A percentile compares a stretch with the other conserved stretches of the same genome.
phyloP scores from a whole-genome alignment of 1,140 invertebrate species.

The Ceratitis capitata region DNA sequence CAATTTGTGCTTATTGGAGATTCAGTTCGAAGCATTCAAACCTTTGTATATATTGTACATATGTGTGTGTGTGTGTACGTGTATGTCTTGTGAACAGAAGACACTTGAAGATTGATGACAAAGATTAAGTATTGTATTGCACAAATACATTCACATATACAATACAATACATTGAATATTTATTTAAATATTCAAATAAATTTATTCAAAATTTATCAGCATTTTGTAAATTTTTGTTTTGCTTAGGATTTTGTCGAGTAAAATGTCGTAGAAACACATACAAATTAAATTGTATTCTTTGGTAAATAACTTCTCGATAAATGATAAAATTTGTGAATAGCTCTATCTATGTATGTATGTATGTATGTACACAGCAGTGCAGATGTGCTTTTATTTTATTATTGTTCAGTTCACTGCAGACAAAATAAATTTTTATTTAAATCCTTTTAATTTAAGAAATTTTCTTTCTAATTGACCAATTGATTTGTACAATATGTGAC shows the following conservation, averaged over 20 bases:
- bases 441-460: neutral
- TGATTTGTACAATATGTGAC: too few species aligned
- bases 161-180: neutral
- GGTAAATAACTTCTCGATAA: neutral
- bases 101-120: constrained; percentile 20
- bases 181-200: neutral
- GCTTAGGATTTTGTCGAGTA: neutral
- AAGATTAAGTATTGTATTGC: neutral
- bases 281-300: neutral
- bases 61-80: neutral
- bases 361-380: neutral
- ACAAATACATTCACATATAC: too few species aligned
- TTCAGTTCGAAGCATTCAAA: neutral
- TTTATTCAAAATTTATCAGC: neutral
- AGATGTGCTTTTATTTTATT: neutral
- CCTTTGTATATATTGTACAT: too few species aligned
- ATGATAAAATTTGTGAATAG: neutral
- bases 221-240: neutral
- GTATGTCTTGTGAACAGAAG: neutral
- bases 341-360: too few species aligned
- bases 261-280: too few species aligned
- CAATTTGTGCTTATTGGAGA: neutral
- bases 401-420: neutral
- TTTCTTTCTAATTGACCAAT: too few species aligned
- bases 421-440: neutral